Evolutionary conservation across 92 coral and sea anemone species (phyloP), one percentile per base, ranked within the genome.

Genomic region (Zoanthus sociatus): DNA sequence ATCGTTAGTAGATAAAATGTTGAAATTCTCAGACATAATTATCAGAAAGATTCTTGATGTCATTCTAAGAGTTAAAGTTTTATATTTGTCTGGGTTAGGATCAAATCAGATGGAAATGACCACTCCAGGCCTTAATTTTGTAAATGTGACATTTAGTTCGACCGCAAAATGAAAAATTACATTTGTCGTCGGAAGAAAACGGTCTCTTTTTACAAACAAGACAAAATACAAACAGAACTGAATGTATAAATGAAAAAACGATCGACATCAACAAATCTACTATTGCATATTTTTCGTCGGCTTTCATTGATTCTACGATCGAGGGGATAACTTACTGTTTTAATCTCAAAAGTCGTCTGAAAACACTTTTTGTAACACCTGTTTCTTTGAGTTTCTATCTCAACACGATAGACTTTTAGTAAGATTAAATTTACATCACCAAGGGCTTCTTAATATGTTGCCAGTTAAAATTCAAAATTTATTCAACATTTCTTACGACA

Each of bases 401-500:
- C 21, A 18, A 5, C 15, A 21, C 12, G 61, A 64, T 33, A 13
- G 21, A 47, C 47, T 31, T 33, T 44, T 54, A 51, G 60, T 45
- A 20, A 14, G 60, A 53, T 16, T 30, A 31, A 81, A 64, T 6
- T 48, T 9, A 66, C 66, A 67, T 81, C 85, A 4, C 85, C 85
- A 21, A 63, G 85, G 85, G 75, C 74, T 26, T 81, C 67, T 73
- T 66, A 81, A 64, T 64, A 81, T 60, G 58, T 50, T 81, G 33
- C 60, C 66, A 64, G 85, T 81, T 81, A 81, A 64, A 64, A 66
- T 81, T 67, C 85, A 81, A 81, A 81, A 81, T 33, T 64, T 31
- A 26, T 73, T 81, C 75, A 81, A 81, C 60, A 81, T 32, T 48
- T 47, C 74, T 81, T 64, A 21, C 47, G 45, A 13, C 61, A 15